phyloP scores from a whole-genome alignment of 2,113 vertebrate genomes.

The Periophthalmodon schlosseri region DNA sequence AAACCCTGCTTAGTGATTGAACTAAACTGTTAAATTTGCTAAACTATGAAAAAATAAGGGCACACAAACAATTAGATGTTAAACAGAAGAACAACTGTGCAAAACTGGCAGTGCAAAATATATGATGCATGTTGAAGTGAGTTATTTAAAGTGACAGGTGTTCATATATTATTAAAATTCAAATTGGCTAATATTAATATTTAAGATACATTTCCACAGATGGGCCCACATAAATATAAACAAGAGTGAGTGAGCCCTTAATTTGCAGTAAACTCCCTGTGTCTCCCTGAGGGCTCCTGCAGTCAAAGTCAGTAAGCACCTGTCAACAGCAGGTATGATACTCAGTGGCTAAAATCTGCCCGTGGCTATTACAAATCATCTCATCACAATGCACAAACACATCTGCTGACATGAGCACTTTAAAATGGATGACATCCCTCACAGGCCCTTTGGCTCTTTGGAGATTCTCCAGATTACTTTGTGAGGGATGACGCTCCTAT shows the following conservation, averaged over 20 bases:
- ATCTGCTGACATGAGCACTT: conserved; percentile 45
- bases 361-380: conserved; percentile 30
- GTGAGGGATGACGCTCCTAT: conserved; percentile 39
- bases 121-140: too few species aligned
- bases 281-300: conserved; percentile 1
- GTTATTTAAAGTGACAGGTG: too few species aligned
- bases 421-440: conserved; percentile 51
- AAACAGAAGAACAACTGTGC: too few species aligned
- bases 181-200: too few species aligned
- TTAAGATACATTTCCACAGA: not conserved
- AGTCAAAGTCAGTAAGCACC: conserved; percentile 19
- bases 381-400: conserved; percentile 50
- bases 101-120: too few species aligned
- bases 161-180: too few species aligned
- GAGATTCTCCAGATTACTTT: conserved; percentile 56
- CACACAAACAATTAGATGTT: too few species aligned
- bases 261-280: conserved; percentile 31
- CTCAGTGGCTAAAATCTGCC: conserved; percentile 35
- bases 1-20: not conserved
- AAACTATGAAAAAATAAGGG: too few species aligned
- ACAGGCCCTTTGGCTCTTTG: conserved; percentile 39
- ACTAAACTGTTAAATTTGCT: not conserved
- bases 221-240: not conserved
- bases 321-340: conserved; percentile 40
- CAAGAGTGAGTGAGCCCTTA: conserved; percentile 6